Base-by-base conservation (phyloP, 64 coral and sea anemone genomes). In the Catalaphyllia jardinei region DNA sequence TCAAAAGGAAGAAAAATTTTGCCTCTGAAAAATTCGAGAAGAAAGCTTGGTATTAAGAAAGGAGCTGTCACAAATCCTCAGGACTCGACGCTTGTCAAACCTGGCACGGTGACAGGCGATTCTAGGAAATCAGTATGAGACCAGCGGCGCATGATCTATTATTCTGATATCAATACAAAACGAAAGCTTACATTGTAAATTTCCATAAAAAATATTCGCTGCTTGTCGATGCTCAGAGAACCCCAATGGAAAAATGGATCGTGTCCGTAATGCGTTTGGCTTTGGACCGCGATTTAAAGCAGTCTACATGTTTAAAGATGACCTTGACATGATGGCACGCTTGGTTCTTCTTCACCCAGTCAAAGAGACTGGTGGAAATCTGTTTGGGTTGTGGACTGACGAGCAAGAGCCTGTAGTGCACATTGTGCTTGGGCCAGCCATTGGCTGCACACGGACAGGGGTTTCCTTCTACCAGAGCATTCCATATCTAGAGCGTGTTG, bases 361-460 rank as follows among this genome's bases (percentile, higher is more conserved):
- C n/a, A 74, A 71, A 18, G 94, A 96, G 63, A 96, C 94, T 1
- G 94, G 94, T 20, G 94, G 94, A 67, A 93, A 88, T 76, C 60
- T 96, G 16, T 96, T 96, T 89, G 94, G 94, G 74, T 65, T 96
- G 75, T 96, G 94, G 94, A 87, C 79, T 42, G 89, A 64, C 63
- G 14, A 79, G 4, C 20, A 42, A 6, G 79, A 89, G 28, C 72
- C 81, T 16, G 90, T 96, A 0, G 50, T 92, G 60, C 80, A 89
- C 61, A 59, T 96, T 52, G 90, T 91, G 19, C 90, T 91, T 50
- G 94, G 94, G 14, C 94, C 94, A 1, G 94, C 86, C 38, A 51
- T 55, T 57, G 73, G 71, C 75, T 86, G 94, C 74, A 92, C 9
- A 59, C 74, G 90, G 38, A 93, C 86, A 35, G 62, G 54, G 8